Base-by-base conservation (phyloP, 1,140 invertebrate genomes). In the Psilanteris sp. region DNA sequence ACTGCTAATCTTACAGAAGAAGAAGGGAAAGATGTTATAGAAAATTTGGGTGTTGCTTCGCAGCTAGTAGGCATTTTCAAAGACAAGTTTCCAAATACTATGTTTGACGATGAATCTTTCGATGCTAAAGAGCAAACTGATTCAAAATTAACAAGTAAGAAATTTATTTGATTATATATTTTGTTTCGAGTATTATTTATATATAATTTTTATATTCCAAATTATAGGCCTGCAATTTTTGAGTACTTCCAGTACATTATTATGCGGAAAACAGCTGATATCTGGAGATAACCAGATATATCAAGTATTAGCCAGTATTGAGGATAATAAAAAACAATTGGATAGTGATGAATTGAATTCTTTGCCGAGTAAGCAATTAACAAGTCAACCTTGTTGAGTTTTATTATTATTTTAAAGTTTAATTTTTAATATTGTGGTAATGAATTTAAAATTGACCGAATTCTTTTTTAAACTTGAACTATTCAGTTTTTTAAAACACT, bases 351-450 rank as follows among this genome's bases (percentile, higher is more conserved):
- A 91, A 64, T 79, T 91, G 1, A 82, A 90, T 20, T 89, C 89
- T 0, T 80, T 92, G 68, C 92, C 92, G 9, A 92, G 91, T 92
- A 78, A 85, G 89, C n/a, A n/a, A n/a, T n/a, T n/a, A n/a, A n/a
- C n/a, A n/a, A n/a, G n/a, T n/a, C n/a, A n/a, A n/a, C n/a, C n/a
- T n/a, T n/a, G n/a, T n/a, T n/a, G n/a, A n/a, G n/a, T n/a, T n/a
- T n/a, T n/a, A n/a, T n/a, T n/a, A n/a, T n/a, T n/a, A n/a, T n/a
- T n/a, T n/a, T n/a, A n/a, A n/a, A n/a, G n/a, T n/a, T n/a, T n/a
- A n/a, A n/a, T n/a, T n/a, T n/a, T n/a, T n/a, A n/a, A n/a, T n/a
- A n/a, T n/a, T n/a, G n/a, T n/a, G n/a, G n/a, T n/a, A n/a, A n/a
- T n/a, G n/a, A n/a, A n/a, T n/a, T n/a, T n/a, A n/a, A n/a, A n/a